Evolutionary conservation across 2,113 vertebrate genomes (phyloP), one percentile per base, ranked within the genome.

Genomic region (Casuarius casuarius): DNA sequence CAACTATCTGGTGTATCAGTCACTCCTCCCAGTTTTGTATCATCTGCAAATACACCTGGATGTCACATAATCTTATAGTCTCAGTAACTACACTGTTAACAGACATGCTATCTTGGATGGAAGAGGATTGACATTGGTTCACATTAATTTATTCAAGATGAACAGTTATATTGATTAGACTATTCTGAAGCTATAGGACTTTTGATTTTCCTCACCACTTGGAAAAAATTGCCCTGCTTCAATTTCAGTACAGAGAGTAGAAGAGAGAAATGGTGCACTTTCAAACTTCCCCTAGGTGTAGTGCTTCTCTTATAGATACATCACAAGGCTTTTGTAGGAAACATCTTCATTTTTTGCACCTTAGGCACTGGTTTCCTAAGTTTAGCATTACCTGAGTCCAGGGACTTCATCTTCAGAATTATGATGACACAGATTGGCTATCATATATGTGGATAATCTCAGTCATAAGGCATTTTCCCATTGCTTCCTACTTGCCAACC

Each of bases 111-210:
- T 91, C 90, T 92, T 89, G 61, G 67, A 62, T 94, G 84, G 72
- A 51, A 67, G 65, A 49, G 89, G 51, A 77, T n/a, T 71, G 78
- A 80, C 81, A 40, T 59, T 40, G 61, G 51, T 97, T 95, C 77
- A 20, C 44, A 38, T 65, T 92, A 90, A 94, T 95, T 88, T 96
- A 94, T 94, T 92, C 92, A 79, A 95, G 68, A 75, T 95, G 81
- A 95, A 84, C 44, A 89, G 90, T 78, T 84, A 29, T 72, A 89
- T 71, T 71, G 63, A 96, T 96, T 94, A 88, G 35, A 96, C 85
- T 84, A n/a, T 49, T 94, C 58, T 78, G 52, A 79, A 94, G 74
- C 56, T 88, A 61, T 61, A 56, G 63, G 20, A 91, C 67, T 87
- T 89, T 13, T 22, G 31, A 61, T 77, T 87, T 46, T 31, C 44